Evolutionary conservation across 2,888 invertebrate genomes (phyloP).

Genomic region (Oxyscelio sp.): DNA sequence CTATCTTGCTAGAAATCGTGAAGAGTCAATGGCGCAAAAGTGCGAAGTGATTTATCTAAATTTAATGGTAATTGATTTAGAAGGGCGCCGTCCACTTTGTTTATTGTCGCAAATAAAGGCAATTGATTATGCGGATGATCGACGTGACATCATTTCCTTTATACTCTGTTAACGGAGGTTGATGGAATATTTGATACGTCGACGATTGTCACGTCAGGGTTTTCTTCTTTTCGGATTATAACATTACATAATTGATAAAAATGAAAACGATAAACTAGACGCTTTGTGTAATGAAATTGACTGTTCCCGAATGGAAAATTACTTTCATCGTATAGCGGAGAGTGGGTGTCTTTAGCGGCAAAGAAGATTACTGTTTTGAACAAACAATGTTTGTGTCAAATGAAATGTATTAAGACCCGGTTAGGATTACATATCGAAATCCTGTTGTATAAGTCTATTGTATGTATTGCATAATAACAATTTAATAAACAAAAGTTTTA

Average conservation of each 20-base stretch:
- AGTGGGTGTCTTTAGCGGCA: neutral
- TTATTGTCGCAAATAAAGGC: slow-evolving; percentile 5
- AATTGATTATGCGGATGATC: neutral
- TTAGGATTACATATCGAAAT: too few relatives aligned
- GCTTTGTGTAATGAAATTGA: neutral
- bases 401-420: too few relatives aligned
- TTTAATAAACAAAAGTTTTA: too few relatives aligned
- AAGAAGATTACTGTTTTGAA: neutral
- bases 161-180: too few relatives aligned
- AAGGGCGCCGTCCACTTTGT: slow-evolving; percentile 1
- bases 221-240: too few relatives aligned
- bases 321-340: neutral
- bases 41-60: slow-evolving; percentile 64
- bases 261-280: neutral
- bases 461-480: too few relatives aligned
- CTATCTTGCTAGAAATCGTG: slow-evolving; percentile 13
- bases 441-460: too few relatives aligned
- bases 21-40: too few relatives aligned
- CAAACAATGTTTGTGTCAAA: too few relatives aligned
- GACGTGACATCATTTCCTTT: too few relatives aligned
- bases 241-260: neutral
- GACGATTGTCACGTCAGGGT: too few relatives aligned
- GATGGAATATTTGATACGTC: too few relatives aligned
- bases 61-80: slow-evolving; percentile 37
- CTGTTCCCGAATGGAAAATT: neutral